Conservation (phyloP, 64 coral and sea anemone genomes). For the Catalaphyllia jardinei region DNA sequence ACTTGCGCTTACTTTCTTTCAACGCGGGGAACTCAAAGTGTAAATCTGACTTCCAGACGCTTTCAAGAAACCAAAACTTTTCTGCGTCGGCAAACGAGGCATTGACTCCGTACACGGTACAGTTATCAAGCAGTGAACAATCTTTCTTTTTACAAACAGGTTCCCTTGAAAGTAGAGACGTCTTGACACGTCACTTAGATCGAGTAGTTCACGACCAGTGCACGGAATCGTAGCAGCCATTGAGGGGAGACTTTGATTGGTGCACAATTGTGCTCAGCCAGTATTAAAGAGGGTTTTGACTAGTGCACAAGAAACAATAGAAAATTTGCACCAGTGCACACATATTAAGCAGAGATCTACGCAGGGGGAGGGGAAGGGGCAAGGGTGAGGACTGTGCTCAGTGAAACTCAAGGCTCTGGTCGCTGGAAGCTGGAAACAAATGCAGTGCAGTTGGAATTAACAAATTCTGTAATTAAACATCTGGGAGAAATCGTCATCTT, state of each 20-base stretch:
- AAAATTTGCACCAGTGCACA: slow-evolving; percentile 34
- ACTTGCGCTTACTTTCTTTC: no score
- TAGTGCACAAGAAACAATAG: slow-evolving; percentile 41
- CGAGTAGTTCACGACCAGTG: slow-evolving; percentile 37
- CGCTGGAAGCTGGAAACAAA: not conserved
- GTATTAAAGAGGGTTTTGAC: slow-evolving; percentile 44
- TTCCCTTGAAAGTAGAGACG: slow-evolving; percentile 39
- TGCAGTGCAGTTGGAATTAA: not conserved
- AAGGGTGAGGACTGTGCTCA: not conserved
- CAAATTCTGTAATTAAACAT: not conserved
- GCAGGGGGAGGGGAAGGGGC: slow-evolving; percentile 2
- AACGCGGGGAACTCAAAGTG: not conserved
- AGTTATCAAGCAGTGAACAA: slow-evolving; percentile 27
- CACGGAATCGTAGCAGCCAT: slow-evolving; percentile 12
- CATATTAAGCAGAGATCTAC: not conserved
- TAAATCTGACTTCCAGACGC: no score
- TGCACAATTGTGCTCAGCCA: slow-evolving; percentile 43
- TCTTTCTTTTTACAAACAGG: slow-evolving; percentile 51
- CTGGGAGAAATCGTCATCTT: not conserved
- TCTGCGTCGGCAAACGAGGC: slow-evolving; percentile 2
- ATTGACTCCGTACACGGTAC: not conserved
- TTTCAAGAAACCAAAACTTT: not conserved
- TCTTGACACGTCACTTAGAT: slow-evolving; percentile 26
- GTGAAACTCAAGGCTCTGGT: not conserved
- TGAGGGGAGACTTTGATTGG: slow-evolving; percentile 20